phyloP scores from a whole-genome alignment of 2,797 vertebrate genomes.

The Craterocephalus amniculus region DNA sequence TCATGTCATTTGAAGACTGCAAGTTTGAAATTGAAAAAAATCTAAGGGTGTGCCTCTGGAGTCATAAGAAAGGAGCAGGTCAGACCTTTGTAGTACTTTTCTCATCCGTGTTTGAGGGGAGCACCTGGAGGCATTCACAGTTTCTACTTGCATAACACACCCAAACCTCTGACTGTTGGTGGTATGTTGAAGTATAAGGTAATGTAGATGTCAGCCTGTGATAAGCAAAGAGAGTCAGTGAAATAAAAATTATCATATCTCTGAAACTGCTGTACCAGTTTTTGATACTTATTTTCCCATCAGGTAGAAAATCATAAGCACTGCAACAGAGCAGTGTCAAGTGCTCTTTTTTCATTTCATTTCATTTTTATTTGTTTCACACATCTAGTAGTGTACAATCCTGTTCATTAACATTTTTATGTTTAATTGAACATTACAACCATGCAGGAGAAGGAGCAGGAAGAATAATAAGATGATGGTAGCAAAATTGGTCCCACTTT shows the following conservation, averaged over 20 bases:
- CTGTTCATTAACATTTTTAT: too few species aligned
- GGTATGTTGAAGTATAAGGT: not conserved
- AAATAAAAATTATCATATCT: not conserved
- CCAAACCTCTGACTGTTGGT: conserved; percentile 6
- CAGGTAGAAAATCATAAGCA: not conserved
- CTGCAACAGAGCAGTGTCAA: not conserved
- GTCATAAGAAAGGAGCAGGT: conserved; percentile 7
- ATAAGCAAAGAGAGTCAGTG: not conserved
- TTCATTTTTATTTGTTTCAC: too few species aligned
- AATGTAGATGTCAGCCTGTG: not conserved
- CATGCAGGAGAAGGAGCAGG: too few species aligned
- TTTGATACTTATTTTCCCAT: not conserved
- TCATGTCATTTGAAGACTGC: conserved; percentile 10
- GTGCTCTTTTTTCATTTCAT: too few species aligned
- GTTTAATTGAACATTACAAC: too few species aligned
- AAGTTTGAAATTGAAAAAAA: conserved; percentile 15
- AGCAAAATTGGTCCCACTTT: not conserved
- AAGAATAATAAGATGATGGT: too few species aligned
- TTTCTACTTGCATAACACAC: conserved; percentile 14
- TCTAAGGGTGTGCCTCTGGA: not conserved
- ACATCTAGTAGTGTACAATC: too few species aligned
- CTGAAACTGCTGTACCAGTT: not conserved
- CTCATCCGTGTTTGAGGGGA: conserved; percentile 9
- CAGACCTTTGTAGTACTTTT: conserved; percentile 3
- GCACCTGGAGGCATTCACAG: not conserved